Percentiles rank a stretch among this genome's conserved stretches.
phyloP scores from a whole-genome alignment of 2,113 vertebrate species.

The Equus przewalskii region DNA sequence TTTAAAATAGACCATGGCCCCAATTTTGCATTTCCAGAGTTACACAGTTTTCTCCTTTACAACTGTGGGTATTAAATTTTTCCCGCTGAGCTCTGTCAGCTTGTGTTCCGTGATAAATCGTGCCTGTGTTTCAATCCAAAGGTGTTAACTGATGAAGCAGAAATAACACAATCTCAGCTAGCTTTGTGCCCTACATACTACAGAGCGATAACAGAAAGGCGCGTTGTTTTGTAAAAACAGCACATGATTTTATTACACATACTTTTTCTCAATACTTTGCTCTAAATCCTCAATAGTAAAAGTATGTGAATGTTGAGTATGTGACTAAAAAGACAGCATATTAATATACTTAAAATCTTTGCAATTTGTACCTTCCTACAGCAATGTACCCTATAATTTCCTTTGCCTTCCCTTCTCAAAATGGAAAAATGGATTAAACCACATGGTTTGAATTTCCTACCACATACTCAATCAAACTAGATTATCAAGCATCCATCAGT shows the following conservation, averaged over 20 bases:
- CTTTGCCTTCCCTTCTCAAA: neutral
- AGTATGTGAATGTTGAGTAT: neutral
- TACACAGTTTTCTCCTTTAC: constrained; percentile 84
- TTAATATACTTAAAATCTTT: no score
- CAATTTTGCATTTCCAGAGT: constrained; percentile 85
- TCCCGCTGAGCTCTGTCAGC: constrained; percentile 84
- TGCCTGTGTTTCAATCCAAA: constrained; percentile 84
- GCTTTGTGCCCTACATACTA: constrained; percentile 81
- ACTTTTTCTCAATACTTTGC: neutral
- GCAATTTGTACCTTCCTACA: neutral
- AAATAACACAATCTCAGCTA: constrained; percentile 84
- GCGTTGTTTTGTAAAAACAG: constrained; percentile 33
- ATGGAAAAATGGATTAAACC: neutral
- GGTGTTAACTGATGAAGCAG: constrained; percentile 84
- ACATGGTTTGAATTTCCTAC: neutral
- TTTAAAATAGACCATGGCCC: constrained; percentile 84
- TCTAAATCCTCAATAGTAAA: neutral
- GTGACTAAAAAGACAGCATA: neutral
- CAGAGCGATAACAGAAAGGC: constrained; percentile 56
- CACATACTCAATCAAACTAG: neutral
- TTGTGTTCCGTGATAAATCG: constrained; percentile 87
- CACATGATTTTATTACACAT: neutral
- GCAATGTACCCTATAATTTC: no score
- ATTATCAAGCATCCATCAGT: neutral
- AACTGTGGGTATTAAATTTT: constrained; percentile 71